phyloP scores from a whole-genome alignment of 64 coral and sea anemone species.

The Astreopora myriophthalma region DNA sequence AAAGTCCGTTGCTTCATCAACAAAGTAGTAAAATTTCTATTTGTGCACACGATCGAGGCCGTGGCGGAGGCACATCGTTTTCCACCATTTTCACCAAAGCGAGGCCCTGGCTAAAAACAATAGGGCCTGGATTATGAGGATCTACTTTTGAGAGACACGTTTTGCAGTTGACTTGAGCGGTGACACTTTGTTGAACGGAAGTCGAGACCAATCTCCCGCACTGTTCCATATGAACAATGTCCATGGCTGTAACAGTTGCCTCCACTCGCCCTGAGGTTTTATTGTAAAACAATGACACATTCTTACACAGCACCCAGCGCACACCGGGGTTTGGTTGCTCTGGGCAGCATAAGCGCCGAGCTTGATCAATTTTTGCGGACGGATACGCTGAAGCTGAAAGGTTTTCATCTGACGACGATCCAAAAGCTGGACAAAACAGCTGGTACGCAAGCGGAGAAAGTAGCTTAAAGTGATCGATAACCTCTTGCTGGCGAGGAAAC shows the following conservation, averaged over 20 bases:
- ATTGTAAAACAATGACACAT: not conserved
- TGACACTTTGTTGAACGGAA: constrained; percentile 41
- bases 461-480: constrained; percentile 10
- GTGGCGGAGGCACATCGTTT: constrained; percentile 1
- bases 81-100: constrained; percentile 38
- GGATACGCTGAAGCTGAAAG: not conserved
- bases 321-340: not conserved
- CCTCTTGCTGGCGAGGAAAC: not conserved
- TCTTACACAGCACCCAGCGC: constrained; percentile 22
- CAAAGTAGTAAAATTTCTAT: constrained; percentile 2
- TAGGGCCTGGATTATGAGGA: not conserved
- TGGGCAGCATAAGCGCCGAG: not conserved
- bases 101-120: not conserved
- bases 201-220: constrained; percentile 6
- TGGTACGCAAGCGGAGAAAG: not conserved
- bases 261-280: not conserved
- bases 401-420: not conserved
- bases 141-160: not conserved
- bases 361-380: not conserved
- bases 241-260: not conserved
- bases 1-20: not conserved
- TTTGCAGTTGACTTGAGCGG: constrained; percentile 36
- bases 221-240: constrained; percentile 34
- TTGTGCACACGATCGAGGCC: constrained; percentile 35
- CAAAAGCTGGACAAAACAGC: constrained; percentile 45